These are phyloP conservation scores for Phocides pigmalion DNA, from an alignment of 1,140 invertebrate species.

Conservation along the genomic window DNA sequence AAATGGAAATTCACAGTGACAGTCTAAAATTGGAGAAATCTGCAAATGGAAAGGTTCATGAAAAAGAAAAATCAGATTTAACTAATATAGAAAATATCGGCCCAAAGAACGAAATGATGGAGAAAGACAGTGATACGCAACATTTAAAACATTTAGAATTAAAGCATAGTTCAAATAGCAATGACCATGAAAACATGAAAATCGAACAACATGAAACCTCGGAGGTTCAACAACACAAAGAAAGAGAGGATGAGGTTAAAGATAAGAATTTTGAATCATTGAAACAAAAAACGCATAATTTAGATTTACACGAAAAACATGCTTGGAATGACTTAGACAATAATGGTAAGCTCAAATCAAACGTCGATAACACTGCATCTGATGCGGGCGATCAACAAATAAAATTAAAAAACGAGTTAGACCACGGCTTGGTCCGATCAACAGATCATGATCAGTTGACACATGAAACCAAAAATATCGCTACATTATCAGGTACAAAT, in stretches of 20 bases:
- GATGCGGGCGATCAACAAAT: background rate
- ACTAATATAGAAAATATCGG: background rate
- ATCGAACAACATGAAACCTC: background rate
- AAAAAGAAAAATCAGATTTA: slow-evolving; percentile 5
- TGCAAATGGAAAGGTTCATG: background rate
- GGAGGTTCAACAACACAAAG: background rate
- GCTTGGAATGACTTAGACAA: slow-evolving; percentile 10
- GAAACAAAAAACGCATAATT: too few relatives aligned
- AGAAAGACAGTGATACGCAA: background rate
- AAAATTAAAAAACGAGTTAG: background rate
- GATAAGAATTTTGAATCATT: too few relatives aligned
- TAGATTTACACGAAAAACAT: slow-evolving; percentile 4
- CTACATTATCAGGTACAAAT: background rate
- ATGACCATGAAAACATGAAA: background rate
- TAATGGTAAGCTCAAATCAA: background rate
- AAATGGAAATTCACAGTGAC: slow-evolving; percentile 42
- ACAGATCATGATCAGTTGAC: background rate
- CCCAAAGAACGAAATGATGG: background rate
- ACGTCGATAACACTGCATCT: background rate
- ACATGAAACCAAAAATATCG: background rate
- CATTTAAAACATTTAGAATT: background rate
- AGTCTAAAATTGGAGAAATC: slow-evolving; percentile 35
- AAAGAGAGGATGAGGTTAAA: background rate
- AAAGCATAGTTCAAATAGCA: background rate
- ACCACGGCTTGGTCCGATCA: background rate